A percentile compares a stretch with the other conserved stretches of the same genome.
phyloP scores from a whole-genome alignment of 2,888 invertebrate species.

The Sinelater perroti region DNA sequence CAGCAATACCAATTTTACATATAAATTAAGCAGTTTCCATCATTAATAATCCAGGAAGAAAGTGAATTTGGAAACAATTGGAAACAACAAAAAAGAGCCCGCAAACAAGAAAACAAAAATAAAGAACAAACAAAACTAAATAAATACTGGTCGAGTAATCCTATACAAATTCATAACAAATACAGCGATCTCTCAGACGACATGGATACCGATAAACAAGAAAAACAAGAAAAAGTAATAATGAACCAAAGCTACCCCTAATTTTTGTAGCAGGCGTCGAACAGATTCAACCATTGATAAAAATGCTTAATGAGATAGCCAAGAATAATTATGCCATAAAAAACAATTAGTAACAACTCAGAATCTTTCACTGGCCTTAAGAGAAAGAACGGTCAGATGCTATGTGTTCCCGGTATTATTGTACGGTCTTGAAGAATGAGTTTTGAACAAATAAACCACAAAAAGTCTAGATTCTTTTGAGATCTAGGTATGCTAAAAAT shows the following conservation, averaged over 20 bases:
- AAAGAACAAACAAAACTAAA: slow-evolving; percentile 3
- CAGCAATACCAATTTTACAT: no score
- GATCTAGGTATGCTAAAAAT: no score
- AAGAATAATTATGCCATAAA: slow-evolving; percentile 4
- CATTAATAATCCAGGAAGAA: no score
- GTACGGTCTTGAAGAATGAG: no score
- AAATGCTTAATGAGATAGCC: slow-evolving; percentile 4
- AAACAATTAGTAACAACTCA: slow-evolving; percentile 10
- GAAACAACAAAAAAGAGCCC: background rate
- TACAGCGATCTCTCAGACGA: background rate
- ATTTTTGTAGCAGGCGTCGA: slow-evolving; percentile 7
- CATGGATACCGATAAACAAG: slow-evolving; percentile 11
- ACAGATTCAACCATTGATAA: background rate
- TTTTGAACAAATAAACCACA: no score
- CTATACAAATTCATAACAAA: slow-evolving; percentile 1
- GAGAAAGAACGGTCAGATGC: no score
- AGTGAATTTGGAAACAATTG: background rate
- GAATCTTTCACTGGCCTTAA: no score
- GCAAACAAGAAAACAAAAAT: background rate
- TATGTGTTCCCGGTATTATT: no score
- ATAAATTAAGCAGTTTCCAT: no score
- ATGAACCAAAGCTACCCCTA: background rate
- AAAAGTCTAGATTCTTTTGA: no score
- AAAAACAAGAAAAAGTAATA: slow-evolving; percentile 8
- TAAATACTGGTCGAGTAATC: slow-evolving; percentile 6